Conservation (phyloP, 2,113 vertebrate genomes). For the Pomatorhinus ruficollis region DNA sequence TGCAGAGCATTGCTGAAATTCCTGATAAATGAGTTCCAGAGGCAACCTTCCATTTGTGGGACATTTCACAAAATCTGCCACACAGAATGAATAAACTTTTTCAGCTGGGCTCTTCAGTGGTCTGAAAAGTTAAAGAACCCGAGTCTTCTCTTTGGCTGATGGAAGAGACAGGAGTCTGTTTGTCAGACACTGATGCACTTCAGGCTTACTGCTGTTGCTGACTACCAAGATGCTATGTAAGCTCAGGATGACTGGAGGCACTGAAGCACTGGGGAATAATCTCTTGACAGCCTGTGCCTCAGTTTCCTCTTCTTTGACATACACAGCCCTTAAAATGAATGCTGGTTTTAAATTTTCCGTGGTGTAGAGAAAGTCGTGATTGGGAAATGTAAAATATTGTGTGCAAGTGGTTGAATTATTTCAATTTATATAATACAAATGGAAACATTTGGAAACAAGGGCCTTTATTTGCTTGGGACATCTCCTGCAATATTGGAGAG, state of each 20-base stretch:
- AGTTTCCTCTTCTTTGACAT: background rate
- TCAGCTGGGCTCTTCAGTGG: background rate
- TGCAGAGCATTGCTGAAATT: constrained; percentile 50
- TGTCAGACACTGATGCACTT: background rate
- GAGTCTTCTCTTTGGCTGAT: background rate
- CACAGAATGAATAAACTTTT: background rate
- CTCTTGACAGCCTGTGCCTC: background rate
- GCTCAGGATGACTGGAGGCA: background rate
- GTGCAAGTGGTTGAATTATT: background rate
- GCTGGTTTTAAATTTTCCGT: background rate
- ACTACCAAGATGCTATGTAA: rapidly evolving
- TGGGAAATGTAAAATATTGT: background rate
- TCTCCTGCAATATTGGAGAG: background rate
- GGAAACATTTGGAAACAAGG: no score
- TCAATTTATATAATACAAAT: background rate
- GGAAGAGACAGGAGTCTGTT: background rate
- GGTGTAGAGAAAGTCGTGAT: background rate
- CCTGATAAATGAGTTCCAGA: constrained; percentile 63
- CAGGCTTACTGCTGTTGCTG: background rate
- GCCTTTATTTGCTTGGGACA: background rate
- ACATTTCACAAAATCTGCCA: background rate
- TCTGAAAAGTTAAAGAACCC: background rate
- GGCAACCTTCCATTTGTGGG: background rate
- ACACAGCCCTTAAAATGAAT: background rate
- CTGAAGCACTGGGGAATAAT: background rate